Conservation (phyloP, 2,113 vertebrate species). For the Elgaria multicarinata region DNA sequence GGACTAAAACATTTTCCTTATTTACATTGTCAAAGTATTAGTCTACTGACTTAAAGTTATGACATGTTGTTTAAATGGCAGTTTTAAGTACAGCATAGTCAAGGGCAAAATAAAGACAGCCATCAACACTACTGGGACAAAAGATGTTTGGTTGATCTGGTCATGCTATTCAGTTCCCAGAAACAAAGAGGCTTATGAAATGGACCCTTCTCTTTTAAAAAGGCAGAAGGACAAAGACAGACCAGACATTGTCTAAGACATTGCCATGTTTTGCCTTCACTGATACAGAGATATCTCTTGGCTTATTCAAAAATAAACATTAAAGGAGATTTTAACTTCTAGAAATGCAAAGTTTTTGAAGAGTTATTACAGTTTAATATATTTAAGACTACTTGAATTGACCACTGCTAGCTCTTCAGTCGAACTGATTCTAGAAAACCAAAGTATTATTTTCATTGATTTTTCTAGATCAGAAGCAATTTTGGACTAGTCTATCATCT, state of each 20-base stretch:
- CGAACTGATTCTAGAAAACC: background rate
- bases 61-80: slow-evolving; percentile 41
- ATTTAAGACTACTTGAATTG: background rate
- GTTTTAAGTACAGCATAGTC: background rate
- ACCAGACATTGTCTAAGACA: slow-evolving; percentile 58
- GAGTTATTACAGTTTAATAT: background rate
- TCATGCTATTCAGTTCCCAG: slow-evolving; percentile 36
- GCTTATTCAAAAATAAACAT: slow-evolving; percentile 64
- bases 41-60: background rate
- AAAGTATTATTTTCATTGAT: background rate
- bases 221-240: slow-evolving; percentile 56
- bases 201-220: slow-evolving; percentile 45
- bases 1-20: background rate
- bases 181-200: slow-evolving; percentile 73
- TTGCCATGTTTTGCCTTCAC: slow-evolving; percentile 55
- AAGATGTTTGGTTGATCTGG: slow-evolving; percentile 20
- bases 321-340: slow-evolving; percentile 22
- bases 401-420: background rate
- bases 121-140: slow-evolving; percentile 22
- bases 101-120: background rate
- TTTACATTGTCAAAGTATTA: background rate
- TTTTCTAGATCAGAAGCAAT: background rate
- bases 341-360: slow-evolving; percentile 40
- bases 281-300: slow-evolving; percentile 73
- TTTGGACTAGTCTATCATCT: background rate